Evolutionary conservation across 2,113 vertebrate genomes (phyloP).

Genomic region (Odobenus rosmarus): DNA sequence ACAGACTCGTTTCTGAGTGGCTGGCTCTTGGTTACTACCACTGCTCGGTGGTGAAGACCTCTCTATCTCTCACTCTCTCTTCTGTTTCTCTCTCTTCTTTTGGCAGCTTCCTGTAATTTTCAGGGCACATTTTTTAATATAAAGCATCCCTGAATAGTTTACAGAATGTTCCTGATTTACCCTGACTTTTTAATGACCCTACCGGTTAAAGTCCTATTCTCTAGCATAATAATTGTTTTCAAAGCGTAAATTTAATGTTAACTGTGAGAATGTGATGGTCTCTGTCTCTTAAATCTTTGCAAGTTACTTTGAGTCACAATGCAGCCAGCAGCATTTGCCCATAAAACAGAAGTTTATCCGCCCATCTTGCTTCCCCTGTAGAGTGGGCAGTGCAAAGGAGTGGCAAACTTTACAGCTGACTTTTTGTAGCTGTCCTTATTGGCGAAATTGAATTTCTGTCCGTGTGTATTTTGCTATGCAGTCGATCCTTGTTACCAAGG

Average conservation of each 20-base stretch:
- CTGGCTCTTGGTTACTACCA: background rate
- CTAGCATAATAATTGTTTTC: background rate
- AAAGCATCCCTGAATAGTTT: background rate
- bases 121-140: background rate
- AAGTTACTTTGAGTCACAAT: background rate
- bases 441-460: background rate
- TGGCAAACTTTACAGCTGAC: background rate
- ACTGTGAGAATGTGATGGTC: background rate
- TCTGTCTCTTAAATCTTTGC: background rate
- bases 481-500: background rate
- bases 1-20: background rate
- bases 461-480: background rate
- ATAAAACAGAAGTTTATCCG: background rate
- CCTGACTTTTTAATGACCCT: background rate
- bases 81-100: background rate
- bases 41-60: background rate
- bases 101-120: background rate
- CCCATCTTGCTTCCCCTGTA: background rate
- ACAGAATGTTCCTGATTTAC: background rate
- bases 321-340: background rate
- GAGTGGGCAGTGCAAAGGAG: background rate
- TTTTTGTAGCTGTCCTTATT: background rate
- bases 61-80: background rate
- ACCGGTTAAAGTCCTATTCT: background rate
- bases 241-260: conserved; percentile 16